Evolutionary conservation across 2,888 invertebrate species (phyloP), one percentile per base, ranked within the genome.

Genomic region (Helicoverpa assulta): DNA sequence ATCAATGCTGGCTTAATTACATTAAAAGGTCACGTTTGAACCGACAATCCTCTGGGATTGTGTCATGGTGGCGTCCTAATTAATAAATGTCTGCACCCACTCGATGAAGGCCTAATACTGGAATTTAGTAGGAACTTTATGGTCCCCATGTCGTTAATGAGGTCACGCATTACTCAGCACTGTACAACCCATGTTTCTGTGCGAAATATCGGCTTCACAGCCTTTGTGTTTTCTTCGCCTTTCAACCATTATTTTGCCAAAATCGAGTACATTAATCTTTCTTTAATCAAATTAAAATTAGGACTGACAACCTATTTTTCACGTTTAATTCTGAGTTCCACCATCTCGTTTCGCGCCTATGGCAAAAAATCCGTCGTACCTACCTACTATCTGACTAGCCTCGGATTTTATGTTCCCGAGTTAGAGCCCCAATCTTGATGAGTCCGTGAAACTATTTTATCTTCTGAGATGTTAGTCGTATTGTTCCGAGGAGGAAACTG

Each of bases 121-220:
- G 82, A 87, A 86, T 85, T 88, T 86, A 84, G 83, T 88, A 80
- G 81, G 75, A 83, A 85, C 82, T 89, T 89, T 88, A 90, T 86
- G 78, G 83, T 78, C 73, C 81, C 81, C 82, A 76, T 85, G 86
- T 80, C 85, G 70, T 81, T 89, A 90, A 91, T 90, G 89, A 90
- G 88, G 87, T 87, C 87, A 83, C 80, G 66, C 59, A 56, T 72
- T 83, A 71, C 70, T 83, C 70, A 75, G 75, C 63, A 66, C 54
- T 50, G 60, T 67, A 74, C 61, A 37, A 68, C 53, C 62, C 65
- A 63, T 57, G 26, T 62, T 57, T 18, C 40, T 7, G 3, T 67
- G 62, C 47, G 54, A 76, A 73, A 71, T 78, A 64, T 65, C 29
- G 65, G 37, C 51, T 51, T 66, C 53, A 53, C 29, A 57, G 5